Base-by-base conservation (phyloP, 1,140 invertebrate genomes). In the Ladona fulva region DNA sequence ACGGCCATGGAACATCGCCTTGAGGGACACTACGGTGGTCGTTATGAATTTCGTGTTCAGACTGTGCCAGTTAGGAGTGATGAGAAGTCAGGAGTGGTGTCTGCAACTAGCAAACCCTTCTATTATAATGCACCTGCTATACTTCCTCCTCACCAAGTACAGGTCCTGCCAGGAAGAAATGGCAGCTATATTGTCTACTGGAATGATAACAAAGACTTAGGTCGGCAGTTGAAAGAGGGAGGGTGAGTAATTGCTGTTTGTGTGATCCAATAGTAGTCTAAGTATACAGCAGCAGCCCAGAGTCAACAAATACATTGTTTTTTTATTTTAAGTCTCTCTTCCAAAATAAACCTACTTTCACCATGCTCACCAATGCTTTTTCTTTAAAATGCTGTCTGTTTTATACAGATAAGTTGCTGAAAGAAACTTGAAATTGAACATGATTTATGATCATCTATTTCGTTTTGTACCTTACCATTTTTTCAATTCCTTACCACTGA, bases 141-240 rank as follows among this genome's bases (percentile, higher is more conserved):
- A 73, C 84, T 88, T 22, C 83, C 90, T n/a, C 93, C 93, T 1
- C 86, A 88, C 82, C 90, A 90, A 81, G 80, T 95, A 0, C 85
- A 86, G 73, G 87, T 90, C 6, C 83, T 87, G 75, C 83, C 86
- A 1, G 84, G 88, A 81, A 80, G 83, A 80, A 87, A 89, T 85
- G 87, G 89, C 22, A 87, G 87, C 79, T 89, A 89, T 80, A 83
- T 90, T 78, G 83, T 94, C 6, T 87, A 86, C 80, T 94, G 93
- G 92, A 82, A 87, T 44, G 52, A 66, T 12, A 86, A 89, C 78
- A 78, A 52, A 80, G 77, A 73, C 16, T 44, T 80, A 24, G 12
- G 14, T 19, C 52, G 52, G 12, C 52, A 66, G 52, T 19, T 66
- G 16, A 66, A 66, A 66, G 52, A 66, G 14, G 52, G 52, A 66